Evolutionary conservation across 2,797 vertebrate genomes (phyloP), one percentile per base, ranked within the genome.

Genomic region (Neosalanx taihuensis): DNA sequence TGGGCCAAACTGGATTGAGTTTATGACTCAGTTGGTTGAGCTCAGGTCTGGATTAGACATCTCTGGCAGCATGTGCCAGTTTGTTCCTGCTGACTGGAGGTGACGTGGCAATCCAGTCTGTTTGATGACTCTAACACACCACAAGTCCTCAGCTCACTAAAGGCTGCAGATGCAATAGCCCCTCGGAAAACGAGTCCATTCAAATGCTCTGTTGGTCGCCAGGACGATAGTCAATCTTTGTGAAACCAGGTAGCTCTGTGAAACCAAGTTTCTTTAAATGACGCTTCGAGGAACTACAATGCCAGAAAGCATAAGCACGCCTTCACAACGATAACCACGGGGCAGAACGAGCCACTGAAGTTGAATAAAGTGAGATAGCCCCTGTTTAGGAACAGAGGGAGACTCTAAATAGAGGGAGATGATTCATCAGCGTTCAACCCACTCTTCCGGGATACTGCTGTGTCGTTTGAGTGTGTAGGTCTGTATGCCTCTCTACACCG

Each of bases 401-500:
- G 41, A 9, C 57, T 59, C 12, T 59, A 59, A 59, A 59, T 59
- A 20, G n/a, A 59, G 57, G 18, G n/a, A 59, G 57, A 59, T 59
- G 57, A 59, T 20, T 59, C 57, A 59, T 59, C 18, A 10, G 4
- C 10, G n/a, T 17, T 59, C 57, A 20, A 20, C 18, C 57, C 57
- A 59, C n/a, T 20, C n/a, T 23, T 26, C 58, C 23, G 10, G 20
- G 23, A 23, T 29, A 26, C 20, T 29, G 20, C 58, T 29, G 58
- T 60, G 3, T 60, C 10, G 58, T 29, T 6, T 60, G 58, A 29
- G 20, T 29, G 20, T n/a, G 20, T 29, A 4, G 23, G 58, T 60
- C 20, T 60, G 58, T 60, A 7, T 60, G 58, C 58, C 1, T 30
- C 18, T n/a, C 4, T 56, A 17, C 51, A 56, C 15, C 0, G 51